Evolutionary conservation across 2,797 vertebrate genomes (phyloP).

Genomic region (Thalassophryne amazonica): DNA sequence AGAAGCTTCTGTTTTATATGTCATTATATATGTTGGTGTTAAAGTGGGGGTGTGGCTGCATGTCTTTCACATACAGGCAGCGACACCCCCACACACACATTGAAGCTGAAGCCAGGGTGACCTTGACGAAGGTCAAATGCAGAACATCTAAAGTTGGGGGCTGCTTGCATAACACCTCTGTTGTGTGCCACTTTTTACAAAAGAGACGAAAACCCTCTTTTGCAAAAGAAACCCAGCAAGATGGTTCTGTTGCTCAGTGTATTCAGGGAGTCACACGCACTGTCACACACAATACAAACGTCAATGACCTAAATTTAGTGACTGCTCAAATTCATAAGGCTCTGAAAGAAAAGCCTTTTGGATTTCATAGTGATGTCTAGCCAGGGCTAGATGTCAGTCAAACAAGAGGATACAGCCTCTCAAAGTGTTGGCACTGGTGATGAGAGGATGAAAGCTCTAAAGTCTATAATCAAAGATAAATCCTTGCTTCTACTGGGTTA

Average conservation of each 20-base stretch:
- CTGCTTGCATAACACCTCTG: constrained; percentile 44
- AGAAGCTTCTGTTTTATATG: too few species aligned
- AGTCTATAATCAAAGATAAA: constrained; percentile 83
- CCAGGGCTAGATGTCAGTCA: constrained; percentile 18
- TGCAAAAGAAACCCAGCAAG: not conserved
- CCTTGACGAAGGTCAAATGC: too few species aligned
- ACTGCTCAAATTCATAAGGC: not conserved
- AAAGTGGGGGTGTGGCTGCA: too few species aligned
- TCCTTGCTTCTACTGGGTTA: too few species aligned
- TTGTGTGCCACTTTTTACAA: constrained; percentile 72
- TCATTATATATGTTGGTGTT: too few species aligned
- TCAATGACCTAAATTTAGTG: constrained; percentile 2
- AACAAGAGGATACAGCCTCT: constrained; percentile 16
- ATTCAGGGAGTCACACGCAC: not conserved
- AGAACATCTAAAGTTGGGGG: constrained; percentile 37
- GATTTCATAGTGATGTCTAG: constrained; percentile 12
- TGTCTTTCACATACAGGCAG: too few species aligned
- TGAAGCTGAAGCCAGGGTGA: too few species aligned
- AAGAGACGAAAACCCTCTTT: constrained; percentile 55
- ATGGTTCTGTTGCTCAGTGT: not conserved
- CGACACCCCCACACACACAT: too few species aligned
- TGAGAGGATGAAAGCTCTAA: constrained; percentile 39
- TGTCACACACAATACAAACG: not conserved
- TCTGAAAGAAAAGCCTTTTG: constrained; percentile 67
- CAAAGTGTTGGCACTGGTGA: not conserved